Conservation (phyloP, 2,888 invertebrate genomes). For the Eristalinus aeneus region DNA sequence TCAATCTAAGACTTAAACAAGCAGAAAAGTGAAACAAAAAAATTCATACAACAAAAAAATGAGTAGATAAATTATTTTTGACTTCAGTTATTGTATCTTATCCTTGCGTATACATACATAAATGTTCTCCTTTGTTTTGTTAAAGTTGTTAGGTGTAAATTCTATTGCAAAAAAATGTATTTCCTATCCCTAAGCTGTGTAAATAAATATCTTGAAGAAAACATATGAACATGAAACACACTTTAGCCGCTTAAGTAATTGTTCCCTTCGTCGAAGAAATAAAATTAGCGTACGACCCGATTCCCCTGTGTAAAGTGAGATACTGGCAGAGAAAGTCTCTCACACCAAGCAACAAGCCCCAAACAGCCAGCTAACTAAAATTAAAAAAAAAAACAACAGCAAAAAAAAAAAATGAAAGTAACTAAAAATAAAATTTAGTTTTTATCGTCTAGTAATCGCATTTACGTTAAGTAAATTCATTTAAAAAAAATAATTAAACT, state of each 20-base stretch:
- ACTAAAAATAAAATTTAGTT: conserved; percentile 34
- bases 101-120: conserved; percentile 3
- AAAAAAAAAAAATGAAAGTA: conserved; percentile 19
- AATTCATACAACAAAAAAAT: conserved; percentile 18
- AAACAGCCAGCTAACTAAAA: conserved; percentile 25
- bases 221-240: conserved; percentile 16
- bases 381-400: background rate
- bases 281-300: too few relatives aligned
- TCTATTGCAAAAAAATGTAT: conserved; percentile 26
- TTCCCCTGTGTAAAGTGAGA: conserved; percentile 48
- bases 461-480: conserved; percentile 39
- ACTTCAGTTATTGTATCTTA: conserved; percentile 32
- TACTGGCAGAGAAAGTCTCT: background rate
- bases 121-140: conserved; percentile 39
- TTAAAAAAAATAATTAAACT: conserved; percentile 18
- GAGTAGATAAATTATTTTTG: conserved; percentile 48
- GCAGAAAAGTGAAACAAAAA: background rate
- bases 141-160: conserved; percentile 67
- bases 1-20: conserved; percentile 6
- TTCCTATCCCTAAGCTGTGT: conserved; percentile 15
- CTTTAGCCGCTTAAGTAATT: conserved; percentile 41
- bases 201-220: conserved; percentile 17
- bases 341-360: conserved; percentile 14
- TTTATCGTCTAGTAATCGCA: conserved; percentile 37
- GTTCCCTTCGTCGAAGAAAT: conserved; percentile 21